Base-by-base conservation (phyloP, 2,888 invertebrate species). In the Quadriops clusia region DNA sequence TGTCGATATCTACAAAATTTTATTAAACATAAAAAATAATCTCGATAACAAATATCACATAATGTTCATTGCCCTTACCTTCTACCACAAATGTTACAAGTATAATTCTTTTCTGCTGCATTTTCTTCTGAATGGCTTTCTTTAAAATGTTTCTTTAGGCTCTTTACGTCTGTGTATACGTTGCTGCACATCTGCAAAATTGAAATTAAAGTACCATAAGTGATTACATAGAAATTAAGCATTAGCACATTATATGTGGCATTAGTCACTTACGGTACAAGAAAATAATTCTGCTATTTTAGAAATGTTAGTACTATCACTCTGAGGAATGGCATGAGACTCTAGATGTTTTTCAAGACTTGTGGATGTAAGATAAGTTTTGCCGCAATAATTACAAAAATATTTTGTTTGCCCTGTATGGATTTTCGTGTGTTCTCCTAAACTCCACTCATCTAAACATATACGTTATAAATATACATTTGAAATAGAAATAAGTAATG, bases 51-150 rank as follows among this genome's bases (percentile, higher is more conserved):
- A 10, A 10, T n/a, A n/a, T n/a, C n/a, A n/a, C n/a, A n/a, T 28
- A 15, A 18, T 20, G 16, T 29, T 4, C 2, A 17, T 6, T 11
- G 15, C 17, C 5, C 12, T 36, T 41, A 55, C 52, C 56, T 53
- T 48, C 56, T 61, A 17, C 56, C 56, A 38, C 61, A 61, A 34
- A 60, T 44, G 17, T 41, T 48, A 35, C 61, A 61, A 14, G 50
- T 45, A 38, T 51, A 46, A 30, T 55, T 56, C 30, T 50, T 52
- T 28, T 57, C 56, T 13, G 30, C 11, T 17, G 35, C 25, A 28
- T 41, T 36, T 23, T 27, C 33, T 17, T 36, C 23, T 10, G 37
- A 28, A 30, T 43, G 43, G 11, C 39, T 33, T 17, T 41, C 38
- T 31, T 37, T 41, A 6, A 33, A 24, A 29, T 44, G 45, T 24